Evolutionary conservation across 92 coral and sea anemone genomes (phyloP), one percentile per base, ranked within the genome.

Genomic region (Siderastrea radians): DNA sequence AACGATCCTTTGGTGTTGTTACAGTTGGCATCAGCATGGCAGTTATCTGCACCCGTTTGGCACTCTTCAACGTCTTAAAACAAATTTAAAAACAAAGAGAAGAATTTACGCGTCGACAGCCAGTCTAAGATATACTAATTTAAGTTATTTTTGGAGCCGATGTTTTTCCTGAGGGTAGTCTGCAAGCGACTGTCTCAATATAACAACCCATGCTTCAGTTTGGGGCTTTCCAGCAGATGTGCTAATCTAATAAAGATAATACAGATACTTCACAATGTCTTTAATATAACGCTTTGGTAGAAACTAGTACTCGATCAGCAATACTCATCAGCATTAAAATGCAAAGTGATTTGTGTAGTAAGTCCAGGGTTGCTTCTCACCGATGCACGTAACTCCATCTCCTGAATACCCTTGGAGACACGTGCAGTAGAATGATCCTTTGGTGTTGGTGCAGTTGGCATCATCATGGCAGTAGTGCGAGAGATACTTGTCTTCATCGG

Each of bases 1-100:
- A 95, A 95, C 81, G 96, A 93, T 66, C 98, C 98, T 81, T 89
- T 88, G 68, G 94, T 93, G 93, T 95, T 95, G 68, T 87, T 87
- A 60, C 98, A 95, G 89, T 90, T 90, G 47, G 98, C 90, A 61
- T 91, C 91, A 61, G 16, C 2, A 19, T 90, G 94, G 47, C 96
- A 93, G 80, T 91, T 93, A 71, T 94, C 85, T 16, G 73, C 77
- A 53, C 61, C 63, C 3, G 90, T 88, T 13, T n/a, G 68, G 72
- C 95, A 92, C 63, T 91, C 94, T 14, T 91, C 74, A 51, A 87
- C 76, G 69, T 93, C 94, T 93, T 46, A 19, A 14, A 15, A 44
- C 63, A 48, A 50, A 16, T 19, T 43, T 49, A 70, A 45, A 71
- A 4, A 43, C 4, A 10, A 8, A 58, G 10, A 49, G 50, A 3